Conservation (phyloP, 2,888 invertebrate genomes). For the Synanthedon tipuliformis region DNA sequence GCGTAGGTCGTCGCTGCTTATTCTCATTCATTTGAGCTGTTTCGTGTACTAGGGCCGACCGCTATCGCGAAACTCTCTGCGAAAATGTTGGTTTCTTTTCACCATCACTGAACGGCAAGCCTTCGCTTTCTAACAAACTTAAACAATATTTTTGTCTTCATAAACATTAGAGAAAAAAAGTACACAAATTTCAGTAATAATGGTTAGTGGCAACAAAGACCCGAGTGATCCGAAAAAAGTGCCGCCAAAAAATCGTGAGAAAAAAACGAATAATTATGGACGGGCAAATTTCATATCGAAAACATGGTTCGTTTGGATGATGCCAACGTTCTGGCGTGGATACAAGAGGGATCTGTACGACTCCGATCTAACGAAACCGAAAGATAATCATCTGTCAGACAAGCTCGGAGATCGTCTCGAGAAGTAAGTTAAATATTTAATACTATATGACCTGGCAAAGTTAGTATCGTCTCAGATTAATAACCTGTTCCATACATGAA, state of each 20-base stretch:
- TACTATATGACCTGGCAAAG: background rate
- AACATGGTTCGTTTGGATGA: conserved; percentile 66
- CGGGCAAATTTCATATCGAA: conserved; percentile 53
- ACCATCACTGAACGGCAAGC: background rate
- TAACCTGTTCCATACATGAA: too few species aligned
- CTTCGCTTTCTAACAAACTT: conserved; percentile 3
- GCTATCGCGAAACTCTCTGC: conserved; percentile 22
- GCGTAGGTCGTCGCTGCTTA: conserved; percentile 34
- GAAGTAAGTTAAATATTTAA: conserved; percentile 46
- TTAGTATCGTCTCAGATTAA: too few species aligned
- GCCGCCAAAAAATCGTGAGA: conserved; percentile 56
- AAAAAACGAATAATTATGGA: conserved; percentile 57
- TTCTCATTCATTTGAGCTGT: conserved; percentile 33
- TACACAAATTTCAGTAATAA: conserved; percentile 22
- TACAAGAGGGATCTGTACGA: conserved; percentile 73
- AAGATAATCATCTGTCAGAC: conserved; percentile 74
- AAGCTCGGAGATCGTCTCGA: conserved; percentile 73
- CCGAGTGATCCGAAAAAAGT: conserved; percentile 51
- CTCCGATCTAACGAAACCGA: conserved; percentile 77
- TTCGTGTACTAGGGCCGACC: conserved; percentile 34
- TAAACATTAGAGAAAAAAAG: conserved; percentile 4
- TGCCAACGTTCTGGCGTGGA: conserved; percentile 72
- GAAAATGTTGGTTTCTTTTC: conserved; percentile 33
- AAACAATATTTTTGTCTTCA: conserved; percentile 8
- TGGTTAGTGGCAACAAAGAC: conserved; percentile 64